These are phyloP conservation scores for Dryoscopus gambensis DNA, from an alignment of 2,113 vertebrate species.

Conservation along the genomic window DNA sequence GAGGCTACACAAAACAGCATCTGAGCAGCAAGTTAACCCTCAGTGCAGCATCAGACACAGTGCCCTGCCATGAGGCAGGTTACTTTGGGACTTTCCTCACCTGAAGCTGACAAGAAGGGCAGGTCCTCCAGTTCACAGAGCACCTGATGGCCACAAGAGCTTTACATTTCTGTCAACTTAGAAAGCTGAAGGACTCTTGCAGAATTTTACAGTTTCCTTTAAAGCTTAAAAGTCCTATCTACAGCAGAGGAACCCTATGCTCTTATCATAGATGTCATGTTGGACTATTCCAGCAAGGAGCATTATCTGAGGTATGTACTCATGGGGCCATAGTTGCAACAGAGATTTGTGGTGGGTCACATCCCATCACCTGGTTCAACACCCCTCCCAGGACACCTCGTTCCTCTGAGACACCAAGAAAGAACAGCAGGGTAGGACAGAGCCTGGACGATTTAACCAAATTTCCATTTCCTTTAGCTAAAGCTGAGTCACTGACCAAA, in stretches of 20 bases:
- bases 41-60: background rate
- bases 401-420: background rate
- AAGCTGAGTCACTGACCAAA: background rate
- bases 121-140: background rate
- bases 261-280: background rate
- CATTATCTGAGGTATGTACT: background rate
- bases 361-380: background rate
- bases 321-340: background rate
- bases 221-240: background rate
- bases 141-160: background rate
- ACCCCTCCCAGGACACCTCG: background rate
- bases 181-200: background rate
- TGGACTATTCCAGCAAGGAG: background rate
- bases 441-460: fast-evolving
- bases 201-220: background rate
- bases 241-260: background rate
- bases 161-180: background rate
- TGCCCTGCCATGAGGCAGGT: fast-evolving
- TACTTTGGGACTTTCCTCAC: background rate
- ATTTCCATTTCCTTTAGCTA: background rate
- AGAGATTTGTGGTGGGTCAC: background rate
- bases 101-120: background rate
- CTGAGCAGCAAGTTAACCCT: background rate
- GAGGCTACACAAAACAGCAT: background rate
- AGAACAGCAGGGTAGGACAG: background rate